Evolutionary conservation across 2,113 vertebrate genomes (phyloP), one percentile per base, ranked within the genome.

Genomic region (Pholis gunnellus): DNA sequence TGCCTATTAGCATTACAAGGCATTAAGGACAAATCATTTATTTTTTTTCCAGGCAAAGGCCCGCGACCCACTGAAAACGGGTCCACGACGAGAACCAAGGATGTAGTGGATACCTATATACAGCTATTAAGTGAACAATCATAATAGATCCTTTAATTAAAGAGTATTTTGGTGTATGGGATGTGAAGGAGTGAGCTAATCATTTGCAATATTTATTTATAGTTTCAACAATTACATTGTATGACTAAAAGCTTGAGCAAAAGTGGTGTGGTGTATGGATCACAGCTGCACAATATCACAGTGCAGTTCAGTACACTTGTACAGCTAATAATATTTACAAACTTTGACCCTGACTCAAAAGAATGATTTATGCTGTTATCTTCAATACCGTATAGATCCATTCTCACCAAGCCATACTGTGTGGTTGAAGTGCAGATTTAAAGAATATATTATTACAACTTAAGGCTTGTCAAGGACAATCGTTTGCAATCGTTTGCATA

Each of bases 111-210:
- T 56, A 42, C 36, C 2, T 48, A 14, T 46, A 57, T 31, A 31
- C 6, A 1, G 13, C 29, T 66, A 71, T 13, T 75, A 27, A 75
- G 9, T 57, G 6, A 20, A 50, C 1, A 14, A 22, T 78, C 48
- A 5, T 25, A 20, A 38, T 29, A 70, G 36, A 66, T 65, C 9
- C 7, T 75, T 70, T 42, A 63, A 82, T 78, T 64, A 78, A 64
- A 66, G 10, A 38, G 9, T 27, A 27, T 48, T 42, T 31, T 31
- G 18, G 15, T 46, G 1, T 5, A 13, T 76, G 10, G 40, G 18
- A 22, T 64, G 25, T 42, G 1, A 71, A 67, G 9, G 29, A 38
- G 29, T 25, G 31, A 61, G 17, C 64, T 17, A 31, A 40, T 27
- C 71, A 46, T 63, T 5, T 74, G 44, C 17, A 52, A 52, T 52